Evolutionary conservation across 2,888 invertebrate genomes (phyloP).

Genomic region (Tuta absoluta): DNA sequence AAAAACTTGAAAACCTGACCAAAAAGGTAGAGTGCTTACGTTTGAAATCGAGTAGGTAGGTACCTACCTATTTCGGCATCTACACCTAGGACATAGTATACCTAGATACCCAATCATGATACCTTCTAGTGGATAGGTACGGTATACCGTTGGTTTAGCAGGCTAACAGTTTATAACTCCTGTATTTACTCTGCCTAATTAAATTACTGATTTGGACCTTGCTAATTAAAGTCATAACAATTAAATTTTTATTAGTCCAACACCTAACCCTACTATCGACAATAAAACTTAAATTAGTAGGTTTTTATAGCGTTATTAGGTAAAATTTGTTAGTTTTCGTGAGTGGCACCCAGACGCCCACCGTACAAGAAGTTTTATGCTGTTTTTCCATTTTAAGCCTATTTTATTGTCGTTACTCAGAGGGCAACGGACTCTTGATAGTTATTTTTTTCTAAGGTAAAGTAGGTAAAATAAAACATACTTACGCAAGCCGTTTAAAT

Average conservation of each 20-base stretch:
- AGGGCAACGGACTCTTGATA: slow-evolving; percentile 21
- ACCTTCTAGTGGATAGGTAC: too few species aligned
- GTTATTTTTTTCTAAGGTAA: neutral
- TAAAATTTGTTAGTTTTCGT: slow-evolving; percentile 31
- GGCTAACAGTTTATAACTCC: neutral
- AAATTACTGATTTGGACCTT: neutral
- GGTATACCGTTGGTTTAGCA: too few species aligned
- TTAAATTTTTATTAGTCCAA: neutral
- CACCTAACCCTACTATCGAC: slow-evolving; percentile 13
- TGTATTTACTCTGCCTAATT: neutral
- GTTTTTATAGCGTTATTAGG: slow-evolving; percentile 30
- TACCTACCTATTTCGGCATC: too few species aligned
- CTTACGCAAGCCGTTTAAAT: neutral
- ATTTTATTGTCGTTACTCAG: slow-evolving; percentile 31
- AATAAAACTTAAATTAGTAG: slow-evolving; percentile 15
- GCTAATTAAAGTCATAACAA: neutral
- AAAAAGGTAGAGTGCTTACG: too few species aligned
- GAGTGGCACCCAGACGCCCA: slow-evolving; percentile 27
- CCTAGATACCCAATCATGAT: too few species aligned
- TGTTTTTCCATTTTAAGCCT: slow-evolving; percentile 30
- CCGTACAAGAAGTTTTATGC: slow-evolving; percentile 8
- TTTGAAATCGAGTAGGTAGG: too few species aligned
- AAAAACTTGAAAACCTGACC: too few species aligned
- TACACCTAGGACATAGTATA: too few species aligned
- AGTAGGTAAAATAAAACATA: slow-evolving; percentile 5